Evolutionary conservation across 2,113 vertebrate genomes (phyloP), one percentile per base, ranked within the genome.

Genomic region (Poeciliopsis prolifica): DNA sequence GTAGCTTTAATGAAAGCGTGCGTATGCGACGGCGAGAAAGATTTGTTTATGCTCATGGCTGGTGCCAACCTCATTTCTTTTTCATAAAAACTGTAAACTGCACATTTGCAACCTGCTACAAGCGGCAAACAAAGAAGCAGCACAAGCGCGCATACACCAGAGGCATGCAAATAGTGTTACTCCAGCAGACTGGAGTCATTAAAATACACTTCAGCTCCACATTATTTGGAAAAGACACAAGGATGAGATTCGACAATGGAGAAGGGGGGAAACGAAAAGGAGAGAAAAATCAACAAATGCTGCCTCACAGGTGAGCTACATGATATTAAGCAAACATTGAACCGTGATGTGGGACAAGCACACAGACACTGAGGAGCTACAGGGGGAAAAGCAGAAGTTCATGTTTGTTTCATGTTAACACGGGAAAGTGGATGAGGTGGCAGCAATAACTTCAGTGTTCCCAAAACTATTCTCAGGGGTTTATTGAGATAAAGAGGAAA

Each of bases 11-110:
- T 22, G 1, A 44, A 31, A 12, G 35, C 28, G 0, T 51, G 51
- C 61, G n/a, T 58, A 11, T 28, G 19, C 37, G 42, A 58, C 58
- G 13, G 44, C 73, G 78, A 74, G 87, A 58, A n/a, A n/a, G 24
- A 86, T 91, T 81, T 93, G 90, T 93, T 92, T 86, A 88, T 79
- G 93, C 92, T 91, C 61, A 60, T 91, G 85, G 90, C 87, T 89
- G 80, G 13, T 79, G 79, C 72, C 77, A 61, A 72, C 79, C 90
- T 92, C 88, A 91, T 91, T 91, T 88, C 81, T 90, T 91, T 94
- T 93, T 92, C 84, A 92, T 92, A 90, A 91, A 91, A 82, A 86
- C 72, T 80, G 84, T 91, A 89, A 90, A 91, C 80, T 83, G 87
- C 87, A 91, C 24, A 58, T 93, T 93, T 92, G 91, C 89, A 87